phyloP scores from a whole-genome alignment of 2,888 invertebrate species.

The Orchesella flavescens region DNA sequence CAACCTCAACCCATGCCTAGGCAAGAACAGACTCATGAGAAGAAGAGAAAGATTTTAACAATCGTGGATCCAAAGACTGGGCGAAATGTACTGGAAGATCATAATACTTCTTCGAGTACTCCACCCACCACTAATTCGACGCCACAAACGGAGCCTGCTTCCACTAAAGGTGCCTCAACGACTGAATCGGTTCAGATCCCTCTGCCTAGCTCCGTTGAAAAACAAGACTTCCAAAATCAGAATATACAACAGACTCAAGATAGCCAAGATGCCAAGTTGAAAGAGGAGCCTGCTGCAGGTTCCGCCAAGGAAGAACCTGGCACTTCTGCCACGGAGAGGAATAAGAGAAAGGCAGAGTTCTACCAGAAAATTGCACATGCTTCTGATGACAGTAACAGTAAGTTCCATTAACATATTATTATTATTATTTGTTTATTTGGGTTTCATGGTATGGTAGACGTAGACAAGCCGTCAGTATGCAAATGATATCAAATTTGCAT shows the following conservation, averaged over 20 bases:
- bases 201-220: slow-evolving; percentile 39
- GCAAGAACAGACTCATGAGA: slow-evolving; percentile 73
- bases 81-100: slow-evolving; percentile 42
- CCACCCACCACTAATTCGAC: slow-evolving; percentile 31
- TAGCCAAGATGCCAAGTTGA: slow-evolving; percentile 44
- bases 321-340: slow-evolving; percentile 26
- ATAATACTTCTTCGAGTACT: slow-evolving; percentile 19
- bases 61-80: slow-evolving; percentile 77
- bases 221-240: slow-evolving; percentile 39
- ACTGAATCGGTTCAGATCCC: slow-evolving; percentile 46
- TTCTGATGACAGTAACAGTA: slow-evolving; percentile 64
- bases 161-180: slow-evolving; percentile 55
- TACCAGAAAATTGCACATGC: slow-evolving; percentile 71
- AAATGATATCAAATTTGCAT: background rate
- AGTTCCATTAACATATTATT: background rate
- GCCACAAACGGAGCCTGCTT: slow-evolving; percentile 30
- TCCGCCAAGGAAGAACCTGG: slow-evolving; percentile 46
- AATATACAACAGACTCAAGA: slow-evolving; percentile 30
- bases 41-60: slow-evolving; percentile 74
- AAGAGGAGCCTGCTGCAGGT: slow-evolving; percentile 49
- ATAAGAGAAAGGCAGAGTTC: slow-evolving; percentile 66
- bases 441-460: background rate
- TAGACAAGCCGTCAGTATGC: too few species aligned
- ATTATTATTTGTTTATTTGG: background rate
- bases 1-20: slow-evolving; percentile 48